Conservation (phyloP, 2,888 invertebrate genomes). For the Melinaea menophilus region DNA sequence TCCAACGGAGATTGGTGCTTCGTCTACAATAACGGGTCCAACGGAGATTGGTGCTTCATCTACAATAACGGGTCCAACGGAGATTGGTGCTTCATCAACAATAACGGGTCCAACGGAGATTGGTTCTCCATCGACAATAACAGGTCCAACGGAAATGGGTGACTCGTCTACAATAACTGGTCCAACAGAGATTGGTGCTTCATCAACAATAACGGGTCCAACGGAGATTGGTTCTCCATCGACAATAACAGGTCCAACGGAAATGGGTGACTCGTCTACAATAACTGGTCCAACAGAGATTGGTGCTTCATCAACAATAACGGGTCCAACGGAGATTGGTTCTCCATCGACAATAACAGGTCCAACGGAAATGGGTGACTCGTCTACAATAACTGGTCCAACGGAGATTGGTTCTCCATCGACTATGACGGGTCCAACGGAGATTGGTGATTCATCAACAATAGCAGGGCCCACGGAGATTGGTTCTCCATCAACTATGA, state of each 20-base stretch:
- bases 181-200: constrained; percentile 14
- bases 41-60: constrained; percentile 13
- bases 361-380: constrained; percentile 22
- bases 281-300: constrained; percentile 7
- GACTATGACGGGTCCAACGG: constrained; percentile 12
- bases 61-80: not conserved
- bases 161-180: constrained; percentile 7
- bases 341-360: constrained; percentile 18
- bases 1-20: constrained; percentile 8
- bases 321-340: constrained; percentile 15
- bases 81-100: not conserved
- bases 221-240: not conserved
- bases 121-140: not conserved
- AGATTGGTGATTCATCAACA: constrained; percentile 18
- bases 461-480: constrained; percentile 18
- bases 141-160: constrained; percentile 6
- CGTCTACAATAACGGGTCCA: constrained; percentile 22
- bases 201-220: not conserved
- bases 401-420: constrained; percentile 19
- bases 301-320: not conserved
- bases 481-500: constrained; percentile 16
- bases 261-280: not conserved
- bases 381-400: constrained; percentile 29
- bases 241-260: not conserved
- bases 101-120: constrained; percentile 5